Percentiles rank a stretch among this genome's conserved stretches.
Evolutionary conservation across 2,888 invertebrate genomes (phyloP).

Genomic region (Xylota segnis): DNA sequence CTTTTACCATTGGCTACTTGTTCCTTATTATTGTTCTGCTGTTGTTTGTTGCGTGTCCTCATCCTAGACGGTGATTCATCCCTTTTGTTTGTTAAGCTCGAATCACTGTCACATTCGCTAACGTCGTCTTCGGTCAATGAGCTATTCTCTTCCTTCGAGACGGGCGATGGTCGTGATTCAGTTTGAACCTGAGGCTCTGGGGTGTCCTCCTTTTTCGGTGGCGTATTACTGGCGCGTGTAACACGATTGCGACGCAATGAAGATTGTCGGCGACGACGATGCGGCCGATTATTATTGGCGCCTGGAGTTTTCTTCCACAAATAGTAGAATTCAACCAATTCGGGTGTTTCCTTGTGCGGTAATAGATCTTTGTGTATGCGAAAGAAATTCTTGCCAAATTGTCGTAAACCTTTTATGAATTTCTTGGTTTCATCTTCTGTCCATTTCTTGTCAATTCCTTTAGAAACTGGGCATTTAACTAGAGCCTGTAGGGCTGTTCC

Average conservation of each 20-base stretch:
- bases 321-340: slow-evolving; percentile 99
- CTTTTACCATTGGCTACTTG: slow-evolving; percentile 84
- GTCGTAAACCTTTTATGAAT: slow-evolving; percentile 98
- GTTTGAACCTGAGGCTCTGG: slow-evolving; percentile 86
- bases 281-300: slow-evolving; percentile 98
- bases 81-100: slow-evolving; percentile 90
- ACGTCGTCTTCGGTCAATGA: slow-evolving; percentile 95
- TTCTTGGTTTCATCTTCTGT: slow-evolving; percentile 98
- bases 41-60: slow-evolving; percentile 93
- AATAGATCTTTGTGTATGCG: slow-evolving; percentile 98
- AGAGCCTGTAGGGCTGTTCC: slow-evolving; percentile 97
- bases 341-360: slow-evolving; percentile 98
- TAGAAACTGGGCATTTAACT: slow-evolving; percentile 98
- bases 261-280: slow-evolving; percentile 94
- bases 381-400: slow-evolving; percentile 99
- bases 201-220: slow-evolving; percentile 91
- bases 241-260: slow-evolving; percentile 94
- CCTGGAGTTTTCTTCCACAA: slow-evolving; percentile 99
- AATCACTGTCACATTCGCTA: slow-evolving; percentile 98
- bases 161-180: slow-evolving; percentile 87
- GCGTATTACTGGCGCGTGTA: slow-evolving; percentile 90
- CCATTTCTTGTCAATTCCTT: slow-evolving; percentile 99
- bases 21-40: slow-evolving; percentile 87
- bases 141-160: slow-evolving; percentile 90
- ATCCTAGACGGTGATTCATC: slow-evolving; percentile 95